Conservation (phyloP, 2,113 vertebrate genomes). For the Pomatostomus ruficeps region DNA sequence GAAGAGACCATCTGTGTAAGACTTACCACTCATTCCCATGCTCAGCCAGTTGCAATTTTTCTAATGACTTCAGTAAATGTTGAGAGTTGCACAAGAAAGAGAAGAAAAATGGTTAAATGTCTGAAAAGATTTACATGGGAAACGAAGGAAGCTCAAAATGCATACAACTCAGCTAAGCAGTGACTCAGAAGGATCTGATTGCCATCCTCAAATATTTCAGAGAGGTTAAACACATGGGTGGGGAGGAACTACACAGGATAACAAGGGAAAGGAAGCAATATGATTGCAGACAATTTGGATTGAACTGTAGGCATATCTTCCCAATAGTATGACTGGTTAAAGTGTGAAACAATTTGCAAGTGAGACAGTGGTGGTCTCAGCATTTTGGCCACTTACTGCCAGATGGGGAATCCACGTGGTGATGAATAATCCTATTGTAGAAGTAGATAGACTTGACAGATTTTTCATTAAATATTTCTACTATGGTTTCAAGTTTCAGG, state of each 20-base stretch:
- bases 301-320: constrained; percentile 19
- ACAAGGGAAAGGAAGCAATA: constrained; percentile 45
- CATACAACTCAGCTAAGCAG: constrained; percentile 45
- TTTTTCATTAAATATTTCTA: neutral
- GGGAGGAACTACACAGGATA: constrained; percentile 38
- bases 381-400: neutral
- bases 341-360: constrained; percentile 13
- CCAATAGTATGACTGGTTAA: neutral
- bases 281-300: constrained; percentile 49
- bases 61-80: neutral
- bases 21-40: neutral
- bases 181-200: constrained; percentile 62
- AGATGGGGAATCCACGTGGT: neutral
- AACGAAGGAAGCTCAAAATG: neutral
- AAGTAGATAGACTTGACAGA: neutral
- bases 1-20: neutral
- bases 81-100: neutral
- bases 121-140: neutral
- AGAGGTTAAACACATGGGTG: constrained; percentile 48
- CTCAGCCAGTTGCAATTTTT: neutral
- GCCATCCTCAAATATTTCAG: constrained; percentile 12
- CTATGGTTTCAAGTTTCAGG: neutral
- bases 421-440: constrained; percentile 33
- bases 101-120: constrained; percentile 20
- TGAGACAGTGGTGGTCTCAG: neutral